Conservation (phyloP, 2,797 vertebrate genomes). For the Synaphobranchus kaupii region DNA sequence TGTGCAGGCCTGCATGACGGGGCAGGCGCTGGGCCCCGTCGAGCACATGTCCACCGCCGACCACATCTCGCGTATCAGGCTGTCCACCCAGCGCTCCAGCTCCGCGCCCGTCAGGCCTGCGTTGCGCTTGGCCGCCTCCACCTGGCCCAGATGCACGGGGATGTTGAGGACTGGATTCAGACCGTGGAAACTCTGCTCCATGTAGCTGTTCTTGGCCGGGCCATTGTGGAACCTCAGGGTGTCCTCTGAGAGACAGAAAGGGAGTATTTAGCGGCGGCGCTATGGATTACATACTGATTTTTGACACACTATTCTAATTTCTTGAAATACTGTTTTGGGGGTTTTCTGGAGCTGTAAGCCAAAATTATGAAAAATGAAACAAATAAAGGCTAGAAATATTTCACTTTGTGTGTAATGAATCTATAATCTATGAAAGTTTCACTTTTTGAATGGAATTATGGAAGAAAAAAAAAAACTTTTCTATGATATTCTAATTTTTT, state of each 20-base stretch:
- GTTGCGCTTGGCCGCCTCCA: constrained; percentile 85
- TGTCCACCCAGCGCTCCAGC: constrained; percentile 90
- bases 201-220: constrained; percentile 89
- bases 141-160: constrained; percentile 78
- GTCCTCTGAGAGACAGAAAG: constrained; percentile 78
- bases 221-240: constrained; percentile 85
- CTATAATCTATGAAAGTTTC: too few species aligned
- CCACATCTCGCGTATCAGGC: constrained; percentile 83
- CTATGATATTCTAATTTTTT: too few species aligned
- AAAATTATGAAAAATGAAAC: too few species aligned
- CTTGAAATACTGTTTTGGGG: too few species aligned
- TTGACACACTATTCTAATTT: too few species aligned
- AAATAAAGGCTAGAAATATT: too few species aligned
- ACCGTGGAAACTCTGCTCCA: constrained; percentile 98
- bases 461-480: too few species aligned
- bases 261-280: background rate
- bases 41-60: constrained; percentile 87
- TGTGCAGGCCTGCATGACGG: constrained; percentile 86
- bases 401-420: too few species aligned
- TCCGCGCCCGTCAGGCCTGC: constrained; percentile 76
- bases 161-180: constrained; percentile 93
- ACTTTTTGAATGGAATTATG: too few species aligned
- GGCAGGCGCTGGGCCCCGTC: constrained; percentile 80
- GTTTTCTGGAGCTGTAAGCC: too few species aligned
- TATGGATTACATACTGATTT: background rate